Conservation (phyloP, 2,888 invertebrate species). For the Zootermopsis nevadensis region DNA sequence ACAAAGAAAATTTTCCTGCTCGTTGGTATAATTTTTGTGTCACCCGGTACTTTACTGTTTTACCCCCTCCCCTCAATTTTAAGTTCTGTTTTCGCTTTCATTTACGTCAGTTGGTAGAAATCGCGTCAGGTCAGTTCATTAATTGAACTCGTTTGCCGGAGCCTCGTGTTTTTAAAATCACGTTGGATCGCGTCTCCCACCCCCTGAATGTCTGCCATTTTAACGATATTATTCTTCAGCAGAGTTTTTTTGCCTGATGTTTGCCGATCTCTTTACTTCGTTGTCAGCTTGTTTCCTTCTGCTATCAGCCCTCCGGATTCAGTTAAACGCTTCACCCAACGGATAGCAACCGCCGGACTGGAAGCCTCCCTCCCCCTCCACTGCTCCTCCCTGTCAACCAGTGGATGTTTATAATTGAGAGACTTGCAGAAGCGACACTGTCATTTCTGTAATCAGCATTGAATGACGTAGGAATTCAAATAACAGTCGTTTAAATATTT, state of each 20-base stretch:
- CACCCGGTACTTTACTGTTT: background rate
- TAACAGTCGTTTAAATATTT: no score
- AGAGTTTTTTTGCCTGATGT: background rate
- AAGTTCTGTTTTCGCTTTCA: background rate
- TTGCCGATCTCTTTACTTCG: conserved; percentile 29
- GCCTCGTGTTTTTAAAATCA: background rate
- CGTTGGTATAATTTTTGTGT: background rate
- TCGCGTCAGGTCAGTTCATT: background rate
- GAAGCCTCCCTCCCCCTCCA: background rate
- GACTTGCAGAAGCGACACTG: no score
- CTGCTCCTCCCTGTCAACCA: background rate
- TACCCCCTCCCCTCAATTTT: background rate
- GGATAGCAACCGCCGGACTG: background rate
- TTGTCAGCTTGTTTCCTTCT: conserved; percentile 30
- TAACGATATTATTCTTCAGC: background rate
- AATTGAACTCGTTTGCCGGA: background rate
- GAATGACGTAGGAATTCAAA: no score
- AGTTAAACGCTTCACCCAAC: background rate
- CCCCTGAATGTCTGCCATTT: background rate
- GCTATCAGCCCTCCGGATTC: background rate
- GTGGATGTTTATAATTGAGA: no score
- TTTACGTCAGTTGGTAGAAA: background rate
- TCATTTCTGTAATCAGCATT: no score
- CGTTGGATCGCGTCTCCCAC: background rate
- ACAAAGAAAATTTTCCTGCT: background rate